phyloP scores from a whole-genome alignment of 2,888 invertebrate genomes.

The Yponomeuta evonymella region DNA sequence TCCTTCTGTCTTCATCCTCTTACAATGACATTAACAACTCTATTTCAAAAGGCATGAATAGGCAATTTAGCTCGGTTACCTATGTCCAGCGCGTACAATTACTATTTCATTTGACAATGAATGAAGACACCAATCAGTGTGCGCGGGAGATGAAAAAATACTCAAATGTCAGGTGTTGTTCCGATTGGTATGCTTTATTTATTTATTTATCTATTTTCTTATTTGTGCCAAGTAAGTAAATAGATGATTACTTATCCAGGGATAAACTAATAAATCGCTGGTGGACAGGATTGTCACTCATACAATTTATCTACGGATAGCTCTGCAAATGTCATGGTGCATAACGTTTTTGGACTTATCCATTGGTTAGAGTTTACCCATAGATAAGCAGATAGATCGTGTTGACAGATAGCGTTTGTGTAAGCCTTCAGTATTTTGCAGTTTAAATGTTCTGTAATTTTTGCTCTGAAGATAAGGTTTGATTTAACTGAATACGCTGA shows the following conservation, averaged over 20 bases:
- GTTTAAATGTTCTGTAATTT: not conserved
- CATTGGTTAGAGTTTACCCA: too few species aligned
- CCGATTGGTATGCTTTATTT: not conserved
- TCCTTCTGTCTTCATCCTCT: not conserved
- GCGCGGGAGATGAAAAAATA: not conserved
- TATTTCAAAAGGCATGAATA: slow-evolving; percentile 36
- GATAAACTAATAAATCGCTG: too few species aligned
- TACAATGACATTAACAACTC: not conserved
- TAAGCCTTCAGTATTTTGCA: not conserved
- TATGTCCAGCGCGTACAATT: slow-evolving; percentile 1
- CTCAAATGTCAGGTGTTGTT: not conserved
- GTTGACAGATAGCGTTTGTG: not conserved
- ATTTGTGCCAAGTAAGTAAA: too few species aligned
- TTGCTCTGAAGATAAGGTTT: not conserved
- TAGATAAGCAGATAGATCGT: too few species aligned
- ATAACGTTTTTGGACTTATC: too few species aligned
- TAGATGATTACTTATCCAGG: too few species aligned
- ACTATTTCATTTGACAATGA: slow-evolving; percentile 1
- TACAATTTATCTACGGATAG: too few species aligned
- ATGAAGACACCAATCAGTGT: slow-evolving; percentile 9
- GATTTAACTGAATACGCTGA: not conserved
- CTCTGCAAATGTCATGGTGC: too few species aligned
- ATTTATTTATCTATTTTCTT: too few species aligned
- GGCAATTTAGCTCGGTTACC: slow-evolving; percentile 43
- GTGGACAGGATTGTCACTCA: too few species aligned